Evolutionary conservation across 2,888 invertebrate species (phyloP), one percentile per base, ranked within the genome.

Genomic region (Ochlodes sylvanus): DNA sequence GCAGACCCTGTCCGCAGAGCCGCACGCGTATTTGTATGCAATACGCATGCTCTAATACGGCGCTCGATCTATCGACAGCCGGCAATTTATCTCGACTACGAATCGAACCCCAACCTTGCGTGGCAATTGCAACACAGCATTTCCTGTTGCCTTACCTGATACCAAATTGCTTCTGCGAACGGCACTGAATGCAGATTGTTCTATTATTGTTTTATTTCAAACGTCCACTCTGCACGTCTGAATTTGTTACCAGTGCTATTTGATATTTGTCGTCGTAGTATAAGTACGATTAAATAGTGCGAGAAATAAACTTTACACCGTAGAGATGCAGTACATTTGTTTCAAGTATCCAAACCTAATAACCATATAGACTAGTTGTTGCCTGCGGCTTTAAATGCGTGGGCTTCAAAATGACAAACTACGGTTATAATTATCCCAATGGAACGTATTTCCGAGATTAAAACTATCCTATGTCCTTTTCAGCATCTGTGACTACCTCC

Each of bases 161-260:
- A 85, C 87, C 81, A 88, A 89, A 90, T 91, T 89, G 86, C 88
- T 87, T 87, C 85, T 86, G 84, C 84, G 86, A 87, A 85, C 84
- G 84, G 85, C 78, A 78, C 76, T 83, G 88, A 90, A 90, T 90
- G 86, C 79, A 87, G 84, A 90, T 88, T 87, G 87, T 88, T 85
- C 86, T 81, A 86, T 89, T 86, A 87, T 85, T 87, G 89, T 85
- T 84, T 80, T 77, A 32, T 60, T 66, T 57, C 32, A 27, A 54
- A 54, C 17, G 57, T 41, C 32, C n/a, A n/a, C 34, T n/a, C 34
- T 17, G 57, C 54, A 19, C 50, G 54, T 32, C 15, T 60, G 42
- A 41, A 32, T 66, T 27, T 42, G 41, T 42, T 42, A 17, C 57
- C 10, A 21, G 32, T 58, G 38, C 19, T 38, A 50, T 58, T 38